These are phyloP conservation scores for Pteromalus puparum DNA, from an alignment of 1,140 invertebrate genomes.

Conservation along the genomic window DNA sequence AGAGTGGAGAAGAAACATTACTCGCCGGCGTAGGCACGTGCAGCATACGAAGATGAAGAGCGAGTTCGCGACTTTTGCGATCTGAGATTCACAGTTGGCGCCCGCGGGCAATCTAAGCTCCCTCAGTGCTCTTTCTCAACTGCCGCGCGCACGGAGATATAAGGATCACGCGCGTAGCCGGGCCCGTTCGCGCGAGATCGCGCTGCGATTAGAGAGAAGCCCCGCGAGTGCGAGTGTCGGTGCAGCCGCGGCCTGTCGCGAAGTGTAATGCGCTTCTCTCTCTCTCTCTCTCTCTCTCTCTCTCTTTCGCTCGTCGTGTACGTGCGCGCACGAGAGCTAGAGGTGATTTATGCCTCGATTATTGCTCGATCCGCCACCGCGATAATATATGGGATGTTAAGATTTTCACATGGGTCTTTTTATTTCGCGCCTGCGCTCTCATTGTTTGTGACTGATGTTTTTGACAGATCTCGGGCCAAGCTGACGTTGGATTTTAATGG, in stretches of 20 bases:
- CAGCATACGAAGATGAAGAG: conserved; percentile 49
- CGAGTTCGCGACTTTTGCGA: conserved; percentile 48
- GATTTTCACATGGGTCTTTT: background rate
- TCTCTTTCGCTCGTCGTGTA: background rate
- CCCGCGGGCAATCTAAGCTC: conserved; percentile 45
- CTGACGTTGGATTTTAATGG: background rate
- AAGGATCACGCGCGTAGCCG: background rate
- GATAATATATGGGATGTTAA: background rate
- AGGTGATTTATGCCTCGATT: conserved; percentile 24
- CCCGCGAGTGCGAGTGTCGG: background rate
- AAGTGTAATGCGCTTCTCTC: background rate
- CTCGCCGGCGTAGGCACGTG: conserved; percentile 50
- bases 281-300: background rate
- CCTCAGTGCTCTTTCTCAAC: conserved; percentile 6
- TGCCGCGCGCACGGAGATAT: background rate
- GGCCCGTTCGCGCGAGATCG: background rate
- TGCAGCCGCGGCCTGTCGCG: conserved; percentile 6
- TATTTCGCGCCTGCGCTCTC: background rate
- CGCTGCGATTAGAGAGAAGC: conserved; percentile 11
- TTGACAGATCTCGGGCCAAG: background rate
- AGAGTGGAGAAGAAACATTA: conserved; percentile 51
- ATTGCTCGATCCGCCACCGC: background rate
- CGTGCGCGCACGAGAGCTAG: background rate
- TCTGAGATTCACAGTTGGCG: conserved; percentile 30
- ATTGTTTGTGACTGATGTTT: background rate